Evolutionary conservation across 2,888 invertebrate genomes (phyloP), one percentile per base, ranked within the genome.

Genomic region (Drosophila gaucha): DNA sequence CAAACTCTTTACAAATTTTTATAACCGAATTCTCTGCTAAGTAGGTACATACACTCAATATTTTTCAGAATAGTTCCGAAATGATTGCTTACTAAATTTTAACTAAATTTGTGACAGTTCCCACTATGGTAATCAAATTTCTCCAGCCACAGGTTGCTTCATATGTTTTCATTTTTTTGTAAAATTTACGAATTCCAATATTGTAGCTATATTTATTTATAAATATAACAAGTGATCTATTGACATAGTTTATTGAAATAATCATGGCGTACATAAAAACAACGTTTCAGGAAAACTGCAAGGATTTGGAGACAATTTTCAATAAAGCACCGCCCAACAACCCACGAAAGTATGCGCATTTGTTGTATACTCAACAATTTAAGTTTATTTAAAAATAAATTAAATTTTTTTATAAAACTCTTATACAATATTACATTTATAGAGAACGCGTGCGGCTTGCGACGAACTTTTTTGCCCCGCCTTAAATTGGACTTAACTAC

Each of bases 341-440:
- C 8, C 20, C 18, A 6, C 22, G 10, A 12, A 12, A 18, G 1
- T 49, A 8, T 16, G 22, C 6, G 20, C 35, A 9, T 24, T 69
- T 57, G 50, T 62, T 39, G 65, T 58, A 60, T 71, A 67, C 75
- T 74, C 84, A 86, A 80, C 82, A 85, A 73, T 72, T 77, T 63
- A 67, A 69, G 74, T 88, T 86, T 88, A 82, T 82, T 89, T 74
- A 75, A 73, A 86, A 86, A 82, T 89, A 89, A 88, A 88, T 88
- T 82, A 83, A 47, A 68, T 66, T 82, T 70, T 28, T 78, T 74
- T 80, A 73, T 77, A 78, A 87, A 84, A 84, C 74, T 78, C 86
- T 87, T 84, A 84, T 50, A 76, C 76, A 78, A 78, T 54, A 65
- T 69, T 78, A 78, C 69, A 74, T 71, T 73, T 65, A 69, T 70